Percentiles rank a stretch among this genome's conserved stretches.
These are phyloP conservation scores for Prunella strophiata DNA, from an alignment of 2,797 vertebrate species.

Conservation along the genomic window DNA sequence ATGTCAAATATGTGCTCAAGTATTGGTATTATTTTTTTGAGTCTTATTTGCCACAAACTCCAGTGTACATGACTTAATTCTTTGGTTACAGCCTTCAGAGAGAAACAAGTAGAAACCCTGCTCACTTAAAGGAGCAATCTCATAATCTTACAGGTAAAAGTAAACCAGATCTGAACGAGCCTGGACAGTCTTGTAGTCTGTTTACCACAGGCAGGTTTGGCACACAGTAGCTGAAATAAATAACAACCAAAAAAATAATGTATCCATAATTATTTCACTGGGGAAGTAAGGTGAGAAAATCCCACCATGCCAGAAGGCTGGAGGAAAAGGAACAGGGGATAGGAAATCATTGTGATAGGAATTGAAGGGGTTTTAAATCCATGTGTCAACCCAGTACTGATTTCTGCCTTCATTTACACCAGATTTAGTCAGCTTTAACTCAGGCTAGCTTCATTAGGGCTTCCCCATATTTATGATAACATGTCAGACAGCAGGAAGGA, in stretches of 20 bases:
- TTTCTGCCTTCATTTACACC: not conserved
- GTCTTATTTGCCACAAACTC: not conserved
- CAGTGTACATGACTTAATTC: not conserved
- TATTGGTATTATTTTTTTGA: not conserved
- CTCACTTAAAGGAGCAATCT: not conserved
- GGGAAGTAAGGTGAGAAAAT: not conserved
- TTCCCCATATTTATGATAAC: not conserved
- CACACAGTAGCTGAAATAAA: not conserved
- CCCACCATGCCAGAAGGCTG: not conserved
- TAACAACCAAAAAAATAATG: not conserved
- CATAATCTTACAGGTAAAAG: not conserved
- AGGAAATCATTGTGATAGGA: not conserved
- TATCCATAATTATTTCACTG: not conserved
- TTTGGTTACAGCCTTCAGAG: not conserved
- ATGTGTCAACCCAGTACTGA: accelerated
- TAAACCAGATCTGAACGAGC: not conserved
- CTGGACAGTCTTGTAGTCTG: not conserved
- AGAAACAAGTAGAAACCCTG: not conserved
- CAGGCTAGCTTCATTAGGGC: not conserved
- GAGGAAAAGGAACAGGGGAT: not conserved
- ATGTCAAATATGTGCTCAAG: not conserved
- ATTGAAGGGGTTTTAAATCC: not conserved
- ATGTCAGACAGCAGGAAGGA: not conserved
- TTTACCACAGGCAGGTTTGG: not conserved
- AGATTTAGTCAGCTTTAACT: not conserved